phyloP scores from a whole-genome alignment of 2,113 vertebrate genomes.

The Sinocyclocheilus grahami region DNA sequence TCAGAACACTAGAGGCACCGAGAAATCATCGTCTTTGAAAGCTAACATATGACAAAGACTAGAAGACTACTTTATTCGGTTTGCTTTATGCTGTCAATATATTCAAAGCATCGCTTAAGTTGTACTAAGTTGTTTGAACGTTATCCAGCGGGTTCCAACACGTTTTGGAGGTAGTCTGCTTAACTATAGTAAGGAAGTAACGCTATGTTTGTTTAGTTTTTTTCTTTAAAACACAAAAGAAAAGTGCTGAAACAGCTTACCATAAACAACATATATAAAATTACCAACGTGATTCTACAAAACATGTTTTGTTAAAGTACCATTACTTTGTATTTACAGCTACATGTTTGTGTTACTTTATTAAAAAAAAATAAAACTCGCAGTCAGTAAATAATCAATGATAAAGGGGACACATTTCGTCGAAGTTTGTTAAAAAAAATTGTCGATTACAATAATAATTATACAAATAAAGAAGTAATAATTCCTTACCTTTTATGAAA shows the following conservation, averaged over 20 bases:
- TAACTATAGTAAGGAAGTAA: background rate
- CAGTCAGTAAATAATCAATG: background rate
- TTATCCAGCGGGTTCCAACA: slow-evolving; percentile 1
- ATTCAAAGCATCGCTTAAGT: background rate
- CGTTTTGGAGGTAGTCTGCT: slow-evolving; percentile 11
- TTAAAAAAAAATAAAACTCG: background rate
- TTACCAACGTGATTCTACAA: background rate
- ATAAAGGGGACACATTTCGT: background rate
- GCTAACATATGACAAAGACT: slow-evolving; percentile 26
- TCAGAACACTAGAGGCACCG: slow-evolving; percentile 22
- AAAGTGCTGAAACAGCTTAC: background rate
- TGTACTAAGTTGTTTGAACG: background rate
- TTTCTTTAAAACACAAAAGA: background rate
- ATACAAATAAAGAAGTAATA: background rate
- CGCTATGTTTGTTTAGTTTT: background rate
- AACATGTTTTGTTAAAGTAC: background rate
- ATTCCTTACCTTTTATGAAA: slow-evolving; percentile 44
- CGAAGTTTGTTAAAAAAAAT: background rate
- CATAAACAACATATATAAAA: background rate
- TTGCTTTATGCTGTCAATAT: slow-evolving; percentile 1
- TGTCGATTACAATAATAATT: background rate
- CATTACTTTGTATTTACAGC: background rate
- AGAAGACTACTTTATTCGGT: slow-evolving; percentile 8
- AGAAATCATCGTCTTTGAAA: slow-evolving; percentile 33
- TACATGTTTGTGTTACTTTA: background rate